Base-by-base conservation (phyloP, 2,797 vertebrate genomes). In the Nannoperca obscura region DNA sequence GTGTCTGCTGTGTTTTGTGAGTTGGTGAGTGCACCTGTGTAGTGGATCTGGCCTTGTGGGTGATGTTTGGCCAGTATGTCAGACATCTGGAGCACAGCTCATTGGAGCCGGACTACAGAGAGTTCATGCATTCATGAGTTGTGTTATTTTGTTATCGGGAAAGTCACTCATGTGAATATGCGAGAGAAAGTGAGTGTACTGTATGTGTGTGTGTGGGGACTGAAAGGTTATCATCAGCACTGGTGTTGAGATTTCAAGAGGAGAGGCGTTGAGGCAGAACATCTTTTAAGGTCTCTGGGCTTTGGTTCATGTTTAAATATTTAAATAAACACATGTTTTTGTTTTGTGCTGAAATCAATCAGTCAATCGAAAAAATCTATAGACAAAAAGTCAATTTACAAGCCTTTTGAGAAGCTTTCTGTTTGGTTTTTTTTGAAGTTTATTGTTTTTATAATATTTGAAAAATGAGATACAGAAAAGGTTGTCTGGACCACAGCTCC, bases 31-130 rank as follows among this genome's bases (percentile, higher is more conserved):
- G 34, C 44, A 52, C 44, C 59, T 73, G 52, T 62, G 19, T 40
- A 7, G 42, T 55, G 47, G 20, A 20, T 46, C 1, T 52, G 20
- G 13, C 12, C 66, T 46, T 1, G 1, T 12, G 59, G 52, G 12
- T n/a, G 40, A 1, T 7, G 65, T 71, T 76, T 71, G 60, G 71
- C 60, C 72, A 40, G 40, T 47, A 58, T 57, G 32, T 62, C 60
- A 60, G 69, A 57, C 61, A 77, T 71, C 66, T 84, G 76, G 40
- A 70, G 52, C 11, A 0, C 8, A 17, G 60, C 44, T 63, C 46
- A 46, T n/a, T 20, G 7, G 13, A 22, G 42, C 62, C 42, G 62
- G 60, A 52, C 14, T n/a, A 7, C 44, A 60, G 53, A 62, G 42
- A 62, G 63, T 54, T 60, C n/a, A 42, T 62, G 34, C 38, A 20